Percentiles rank a stretch among this genome's conserved stretches.
Conservation (phyloP, 2,113 vertebrate genomes). For the Micronycteris hirsuta region DNA sequence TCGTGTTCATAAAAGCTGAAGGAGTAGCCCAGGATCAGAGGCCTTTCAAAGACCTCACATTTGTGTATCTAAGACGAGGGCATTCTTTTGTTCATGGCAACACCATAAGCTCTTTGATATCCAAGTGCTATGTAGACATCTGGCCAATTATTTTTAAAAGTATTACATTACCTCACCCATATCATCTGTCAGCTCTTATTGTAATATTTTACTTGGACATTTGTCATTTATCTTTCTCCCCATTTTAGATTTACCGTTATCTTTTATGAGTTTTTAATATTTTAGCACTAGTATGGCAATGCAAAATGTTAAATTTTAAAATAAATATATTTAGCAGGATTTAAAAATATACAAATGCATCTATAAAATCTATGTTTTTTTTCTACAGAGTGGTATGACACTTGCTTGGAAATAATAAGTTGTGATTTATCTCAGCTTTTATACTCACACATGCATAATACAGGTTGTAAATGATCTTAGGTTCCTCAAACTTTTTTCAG, state of each 20-base stretch:
- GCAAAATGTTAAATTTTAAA: not conserved
- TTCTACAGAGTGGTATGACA: not conserved
- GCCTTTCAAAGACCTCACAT: not conserved
- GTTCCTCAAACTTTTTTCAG: not conserved
- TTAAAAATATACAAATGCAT: not conserved
- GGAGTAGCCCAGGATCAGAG: not conserved
- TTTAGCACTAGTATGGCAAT: not conserved
- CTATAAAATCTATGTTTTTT: constrained; percentile 22
- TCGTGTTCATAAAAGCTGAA: not conserved
- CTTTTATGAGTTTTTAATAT: not conserved
- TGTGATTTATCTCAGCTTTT: constrained; percentile 28
- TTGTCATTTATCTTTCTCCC: not conserved
- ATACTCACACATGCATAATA: not conserved
- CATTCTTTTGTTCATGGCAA: not conserved
- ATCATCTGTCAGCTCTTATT: not conserved
- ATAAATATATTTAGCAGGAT: not conserved
- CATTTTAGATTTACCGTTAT: not conserved
- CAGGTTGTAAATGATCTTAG: not conserved
- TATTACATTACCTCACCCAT: not conserved
- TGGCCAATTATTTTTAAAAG: not conserved
- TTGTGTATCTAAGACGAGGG: not conserved
- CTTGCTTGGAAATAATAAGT: not conserved
- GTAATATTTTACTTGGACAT: not conserved
- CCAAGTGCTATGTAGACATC: not conserved
- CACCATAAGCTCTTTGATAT: not conserved